phyloP scores from a whole-genome alignment of 2,797 vertebrate genomes.

The Nannoperca australis region DNA sequence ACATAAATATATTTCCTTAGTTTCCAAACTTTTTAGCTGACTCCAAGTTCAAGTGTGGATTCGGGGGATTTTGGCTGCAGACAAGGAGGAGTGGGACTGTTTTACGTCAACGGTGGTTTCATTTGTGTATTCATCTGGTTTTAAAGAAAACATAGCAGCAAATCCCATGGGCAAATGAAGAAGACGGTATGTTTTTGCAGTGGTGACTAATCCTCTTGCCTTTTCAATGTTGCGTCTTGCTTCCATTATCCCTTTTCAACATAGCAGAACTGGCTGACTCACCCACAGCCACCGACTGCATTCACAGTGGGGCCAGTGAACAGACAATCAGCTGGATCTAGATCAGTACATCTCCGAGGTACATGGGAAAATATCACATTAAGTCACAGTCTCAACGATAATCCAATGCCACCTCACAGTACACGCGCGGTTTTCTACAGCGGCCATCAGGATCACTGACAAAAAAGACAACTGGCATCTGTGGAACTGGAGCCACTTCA shows the following conservation, averaged over 20 bases:
- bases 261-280: conserved; percentile 62
- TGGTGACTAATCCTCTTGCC: conserved; percentile 61
- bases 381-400: conserved; percentile 14
- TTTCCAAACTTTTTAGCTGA: conserved; percentile 41
- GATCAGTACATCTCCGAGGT: conserved; percentile 59
- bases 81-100: conserved; percentile 29
- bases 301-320: conserved; percentile 41
- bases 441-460: conserved; percentile 11
- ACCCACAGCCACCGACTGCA: conserved; percentile 38
- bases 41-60: conserved; percentile 24
- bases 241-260: conserved; percentile 60
- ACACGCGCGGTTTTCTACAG: neutral
- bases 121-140: conserved; percentile 59
- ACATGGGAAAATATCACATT: conserved; percentile 40
- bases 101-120: conserved; percentile 52
- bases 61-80: conserved; percentile 33
- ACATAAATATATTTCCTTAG: conserved; percentile 23
- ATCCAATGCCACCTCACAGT: neutral
- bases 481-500: conserved; percentile 15
- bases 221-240: conserved; percentile 21
- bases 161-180: conserved; percentile 45
- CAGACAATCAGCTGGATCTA: conserved; percentile 64
- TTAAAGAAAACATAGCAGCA: conserved; percentile 55
- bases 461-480: conserved; percentile 24
- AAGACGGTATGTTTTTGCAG: conserved; percentile 49